Base-by-base conservation (phyloP, 2,797 vertebrate species). In the Danio aesculapii region DNA sequence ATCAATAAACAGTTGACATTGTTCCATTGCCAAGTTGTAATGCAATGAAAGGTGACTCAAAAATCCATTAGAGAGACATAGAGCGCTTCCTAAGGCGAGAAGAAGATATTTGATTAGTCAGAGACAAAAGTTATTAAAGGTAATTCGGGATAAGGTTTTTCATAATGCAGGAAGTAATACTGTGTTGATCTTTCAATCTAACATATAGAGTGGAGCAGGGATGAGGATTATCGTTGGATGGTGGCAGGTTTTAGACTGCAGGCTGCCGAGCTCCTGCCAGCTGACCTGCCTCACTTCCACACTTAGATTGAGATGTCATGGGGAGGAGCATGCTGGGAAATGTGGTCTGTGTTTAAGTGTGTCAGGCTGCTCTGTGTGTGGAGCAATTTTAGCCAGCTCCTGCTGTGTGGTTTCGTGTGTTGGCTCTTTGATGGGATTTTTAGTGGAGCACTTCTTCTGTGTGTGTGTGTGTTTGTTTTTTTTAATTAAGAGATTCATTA, bases 161-260 rank as follows among this genome's bases (percentile, higher is more conserved):
- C n/a, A 43, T 14, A 78, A 21, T 49, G 21, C 16, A 58, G 21
- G 6, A 9, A 19, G 49, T 68, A 46, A 68, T 66, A 75, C 8
- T 53, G 49, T 73, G 77, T 61, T 67, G 57, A 69, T 61, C 71
- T 61, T 39, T 53, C 41, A 47, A 50, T 47, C 57, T 58, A 41
- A 13, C 41, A 73, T 59, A 93, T 92, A 90, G 92, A 91, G 91
- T 90, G 81, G 91, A 91, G 81, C 87, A 50, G 87, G 82, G 88
- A 91, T 91, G 77, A 88, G 86, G 90, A 89, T 91, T 90, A 90
- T 46, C 67, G 68, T 55, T 83, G 79, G 85, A 81, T 80, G 83
- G 84, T 84, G 64, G 44, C 68, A 78, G 84, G 77, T 74, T 71
- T 82, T 82, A 85, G 69, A 83, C 78, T 81, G 80, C 39, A 46